Base-by-base conservation (phyloP, 2,888 invertebrate species). In the Loripinus fragilis region DNA sequence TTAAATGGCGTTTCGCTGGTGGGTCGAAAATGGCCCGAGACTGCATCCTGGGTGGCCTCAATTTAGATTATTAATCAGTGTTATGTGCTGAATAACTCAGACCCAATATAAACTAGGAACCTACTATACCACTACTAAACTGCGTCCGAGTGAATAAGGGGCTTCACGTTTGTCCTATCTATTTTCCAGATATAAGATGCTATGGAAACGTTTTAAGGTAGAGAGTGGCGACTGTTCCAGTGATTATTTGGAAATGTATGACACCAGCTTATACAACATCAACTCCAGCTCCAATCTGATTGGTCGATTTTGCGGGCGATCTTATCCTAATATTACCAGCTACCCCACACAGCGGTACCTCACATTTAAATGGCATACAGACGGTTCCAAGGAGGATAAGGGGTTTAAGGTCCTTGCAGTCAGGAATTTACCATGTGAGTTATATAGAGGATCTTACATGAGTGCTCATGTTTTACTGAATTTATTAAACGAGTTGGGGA, bases 361-460 rank as follows among this genome's bases (percentile, higher is more conserved):
- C 12, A 81, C 84, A 0, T 15, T 87, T 0, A 75, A 76, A 45
- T 87, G 85, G 55, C 71, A 78, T 23, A 81, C 85, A 2, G 85
- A 87, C 52, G 77, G 79, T 1, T 66, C 71, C 0, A 77, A 65
- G 1, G 71, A 64, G 12, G 72, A 74, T 41, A 77, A 78, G 5
- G 87, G 87, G 0, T 87, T 80, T 64, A 50, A 79, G 23, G 68
- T 85, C n/a, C 71, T 83, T 71, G 87, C 85, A 20, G 83, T 83
- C 12, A 71, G 87, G 50, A 81, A 82, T n/a, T 71, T 85, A 41
- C 83, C 87, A 28, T 71, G 85, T 87, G n/a, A n/a, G n/a, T n/a
- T n/a, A n/a, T n/a, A n/a, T n/a, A n/a, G n/a, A n/a, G n/a, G n/a
- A n/a, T n/a, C n/a, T n/a, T n/a, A n/a, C n/a, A n/a, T n/a, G n/a